These are phyloP conservation scores for Neuroterus valhalla DNA, from an alignment of 1,140 invertebrate genomes.

Conservation along the genomic window DNA sequence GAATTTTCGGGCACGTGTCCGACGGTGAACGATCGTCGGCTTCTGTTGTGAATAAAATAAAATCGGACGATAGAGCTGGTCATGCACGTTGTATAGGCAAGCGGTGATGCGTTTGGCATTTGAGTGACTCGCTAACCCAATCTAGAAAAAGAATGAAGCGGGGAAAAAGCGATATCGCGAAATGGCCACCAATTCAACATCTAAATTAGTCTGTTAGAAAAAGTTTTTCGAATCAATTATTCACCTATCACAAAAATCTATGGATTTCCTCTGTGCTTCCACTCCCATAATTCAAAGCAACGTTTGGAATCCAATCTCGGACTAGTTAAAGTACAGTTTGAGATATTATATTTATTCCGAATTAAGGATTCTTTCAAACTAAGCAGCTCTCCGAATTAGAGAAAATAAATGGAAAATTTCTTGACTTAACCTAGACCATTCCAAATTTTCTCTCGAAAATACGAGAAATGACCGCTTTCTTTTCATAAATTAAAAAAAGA, in stretches of 20 bases:
- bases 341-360: too few species aligned
- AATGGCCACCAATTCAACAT: slow-evolving; percentile 23
- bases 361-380: too few species aligned
- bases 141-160: slow-evolving; percentile 3
- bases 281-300: slow-evolving; percentile 4
- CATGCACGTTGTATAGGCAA: slow-evolving; percentile 29
- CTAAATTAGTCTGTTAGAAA: slow-evolving; percentile 20
- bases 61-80: slow-evolving; percentile 27
- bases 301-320: slow-evolving; percentile 4
- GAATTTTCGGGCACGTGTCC: slow-evolving; percentile 30
- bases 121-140: slow-evolving; percentile 26
- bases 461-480: too few species aligned
- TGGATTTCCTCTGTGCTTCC: not conserved
- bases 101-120: slow-evolving; percentile 28
- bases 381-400: too few species aligned
- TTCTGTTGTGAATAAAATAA: slow-evolving; percentile 31
- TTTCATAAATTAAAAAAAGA: too few species aligned
- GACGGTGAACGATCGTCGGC: slow-evolving; percentile 19
- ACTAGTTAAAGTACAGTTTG: not conserved
- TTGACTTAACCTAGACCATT: too few species aligned
- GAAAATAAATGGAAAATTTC: too few species aligned
- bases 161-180: slow-evolving; percentile 14
- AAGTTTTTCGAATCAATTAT: slow-evolving; percentile 26
- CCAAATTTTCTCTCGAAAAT: too few species aligned
- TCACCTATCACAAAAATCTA: not conserved